Conservation (phyloP, 2,113 vertebrate genomes). For the Gymnorhina tibicen region DNA sequence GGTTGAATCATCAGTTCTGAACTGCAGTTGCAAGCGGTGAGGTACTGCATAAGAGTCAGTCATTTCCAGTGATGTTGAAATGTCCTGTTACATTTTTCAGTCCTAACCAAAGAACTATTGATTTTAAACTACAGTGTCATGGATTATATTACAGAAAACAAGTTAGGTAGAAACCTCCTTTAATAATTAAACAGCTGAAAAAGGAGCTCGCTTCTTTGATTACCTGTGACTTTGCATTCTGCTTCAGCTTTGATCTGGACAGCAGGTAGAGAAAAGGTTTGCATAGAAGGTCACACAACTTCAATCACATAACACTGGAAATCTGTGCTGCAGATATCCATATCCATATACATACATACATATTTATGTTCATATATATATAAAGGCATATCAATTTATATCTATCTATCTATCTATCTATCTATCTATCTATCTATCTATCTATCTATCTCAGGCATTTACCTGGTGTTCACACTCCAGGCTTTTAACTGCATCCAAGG, state of each 20-base stretch:
- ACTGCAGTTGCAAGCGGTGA: not conserved
- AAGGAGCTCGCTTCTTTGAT: not conserved
- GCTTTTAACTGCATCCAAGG: not conserved
- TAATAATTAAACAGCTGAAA: conserved; percentile 12
- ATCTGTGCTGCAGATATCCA: not conserved
- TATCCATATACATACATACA: not conserved
- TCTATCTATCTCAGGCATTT: not conserved
- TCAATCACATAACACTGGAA: not conserved
- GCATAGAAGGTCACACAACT: not conserved
- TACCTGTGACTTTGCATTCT: not conserved
- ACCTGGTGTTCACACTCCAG: not conserved
- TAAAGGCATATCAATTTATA: not conserved
- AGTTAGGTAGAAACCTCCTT: not conserved
- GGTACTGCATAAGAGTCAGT: not conserved
- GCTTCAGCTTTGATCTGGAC: not conserved
- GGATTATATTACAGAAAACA: not conserved
- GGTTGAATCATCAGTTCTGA: not conserved
- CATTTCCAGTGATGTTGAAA: not conserved
- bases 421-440: too few relatives aligned
- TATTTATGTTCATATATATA: not conserved
- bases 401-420: too few relatives aligned
- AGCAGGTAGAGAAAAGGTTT: not conserved
- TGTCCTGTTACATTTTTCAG: not conserved
- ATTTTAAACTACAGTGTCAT: not conserved
- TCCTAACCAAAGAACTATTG: not conserved